Percentiles rank a stretch among this genome's conserved stretches.
Conservation (phyloP, 1,140 invertebrate species). For the Harpegnathos saltator region DNA sequence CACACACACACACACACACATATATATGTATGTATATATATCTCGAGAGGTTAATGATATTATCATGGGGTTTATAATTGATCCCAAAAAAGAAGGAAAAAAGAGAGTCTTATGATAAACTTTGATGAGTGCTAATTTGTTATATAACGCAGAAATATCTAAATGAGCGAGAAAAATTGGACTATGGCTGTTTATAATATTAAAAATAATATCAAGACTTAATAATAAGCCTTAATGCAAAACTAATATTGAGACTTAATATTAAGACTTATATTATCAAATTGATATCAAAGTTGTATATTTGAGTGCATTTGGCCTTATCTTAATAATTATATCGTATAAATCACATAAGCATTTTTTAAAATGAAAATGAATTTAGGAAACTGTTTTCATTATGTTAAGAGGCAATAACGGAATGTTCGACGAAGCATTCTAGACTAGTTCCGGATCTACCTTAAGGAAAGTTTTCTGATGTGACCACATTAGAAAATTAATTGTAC, state of each 20-base stretch:
- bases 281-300: constrained; percentile 8
- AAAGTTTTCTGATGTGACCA: constrained; percentile 6
- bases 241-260: too few species aligned
- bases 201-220: not conserved
- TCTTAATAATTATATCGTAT: constrained; percentile 12
- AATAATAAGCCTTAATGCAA: too few species aligned
- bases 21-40: not conserved
- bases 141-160: constrained; percentile 24
- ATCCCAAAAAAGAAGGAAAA: constrained; percentile 2
- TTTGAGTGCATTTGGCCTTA: not conserved
- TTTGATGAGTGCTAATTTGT: not conserved
- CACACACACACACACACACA: too few species aligned
- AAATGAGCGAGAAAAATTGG: constrained; percentile 2
- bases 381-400: constrained; percentile 27
- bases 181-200: constrained; percentile 27
- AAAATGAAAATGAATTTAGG: not conserved
- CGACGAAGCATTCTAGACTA: constrained; percentile 20
- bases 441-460: not conserved
- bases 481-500: not conserved
- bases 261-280: too few species aligned
- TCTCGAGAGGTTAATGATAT: not conserved
- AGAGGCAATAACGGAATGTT: constrained; percentile 2
- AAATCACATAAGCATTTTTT: constrained; percentile 38
- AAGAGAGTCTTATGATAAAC: not conserved
- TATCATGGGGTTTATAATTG: constrained; percentile 8